These are phyloP conservation scores for Xerus inauris DNA, from an alignment of 2,113 vertebrate species.

Conservation along the genomic window DNA sequence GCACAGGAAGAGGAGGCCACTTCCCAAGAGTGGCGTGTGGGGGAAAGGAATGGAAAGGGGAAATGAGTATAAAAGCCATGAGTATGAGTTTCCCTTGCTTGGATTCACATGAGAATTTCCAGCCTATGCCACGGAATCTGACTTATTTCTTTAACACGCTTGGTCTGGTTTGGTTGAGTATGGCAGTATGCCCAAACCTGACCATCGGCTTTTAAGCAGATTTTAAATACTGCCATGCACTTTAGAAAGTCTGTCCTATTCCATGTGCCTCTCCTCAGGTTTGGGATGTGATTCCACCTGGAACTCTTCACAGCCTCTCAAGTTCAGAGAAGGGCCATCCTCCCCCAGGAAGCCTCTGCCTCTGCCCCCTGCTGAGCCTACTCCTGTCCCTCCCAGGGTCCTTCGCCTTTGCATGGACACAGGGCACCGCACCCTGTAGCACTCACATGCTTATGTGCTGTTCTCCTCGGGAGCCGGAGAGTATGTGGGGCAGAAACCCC, in stretches of 20 bases:
- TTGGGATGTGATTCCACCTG: not conserved
- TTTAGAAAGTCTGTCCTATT: not conserved
- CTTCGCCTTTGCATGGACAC: not conserved
- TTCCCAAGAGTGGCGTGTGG: not conserved
- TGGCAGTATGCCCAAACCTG: not conserved
- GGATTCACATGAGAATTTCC: not conserved
- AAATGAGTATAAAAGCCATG: not conserved
- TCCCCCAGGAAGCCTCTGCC: not conserved
- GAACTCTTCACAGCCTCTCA: not conserved
- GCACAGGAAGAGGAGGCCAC: not conserved
- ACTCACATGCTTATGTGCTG: not conserved
- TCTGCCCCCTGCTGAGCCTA: not conserved
- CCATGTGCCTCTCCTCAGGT: not conserved
- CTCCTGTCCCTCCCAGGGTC: not conserved
- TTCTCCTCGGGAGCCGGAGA: not conserved
- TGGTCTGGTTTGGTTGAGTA: not conserved
- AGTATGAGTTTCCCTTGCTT: not conserved
- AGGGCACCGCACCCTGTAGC: rapidly evolving
- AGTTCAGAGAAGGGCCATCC: not conserved
- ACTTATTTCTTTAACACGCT: not conserved
- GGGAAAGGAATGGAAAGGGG: not conserved
- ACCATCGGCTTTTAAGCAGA: not conserved
- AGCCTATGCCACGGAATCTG: not conserved
- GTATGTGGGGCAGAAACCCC: not conserved
- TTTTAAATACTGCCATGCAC: not conserved